phyloP scores from a whole-genome alignment of 2,888 invertebrate genomes.

The Phlogophora meticulosa region DNA sequence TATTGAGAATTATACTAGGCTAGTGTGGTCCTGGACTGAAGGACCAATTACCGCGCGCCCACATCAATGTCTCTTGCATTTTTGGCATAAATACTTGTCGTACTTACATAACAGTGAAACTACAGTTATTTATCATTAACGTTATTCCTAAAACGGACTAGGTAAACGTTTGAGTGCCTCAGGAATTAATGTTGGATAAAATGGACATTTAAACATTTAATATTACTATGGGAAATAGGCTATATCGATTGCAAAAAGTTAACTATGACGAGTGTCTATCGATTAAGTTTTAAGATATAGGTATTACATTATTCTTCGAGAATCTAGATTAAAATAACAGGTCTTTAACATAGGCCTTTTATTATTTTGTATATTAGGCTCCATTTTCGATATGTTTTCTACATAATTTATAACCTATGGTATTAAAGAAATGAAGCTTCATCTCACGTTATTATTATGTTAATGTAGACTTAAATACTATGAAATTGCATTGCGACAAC shows the following conservation, averaged over 20 bases:
- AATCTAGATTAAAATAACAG: not conserved
- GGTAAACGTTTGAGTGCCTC: conserved; percentile 66
- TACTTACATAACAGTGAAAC: conserved; percentile 70
- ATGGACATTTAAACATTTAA: conserved; percentile 51
- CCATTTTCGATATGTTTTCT: conserved; percentile 26
- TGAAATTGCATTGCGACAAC: conserved; percentile 11
- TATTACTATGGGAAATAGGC: conserved; percentile 20
- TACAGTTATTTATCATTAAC: conserved; percentile 68
- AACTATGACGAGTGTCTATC: conserved; percentile 31
- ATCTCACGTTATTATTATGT: conserved; percentile 13
- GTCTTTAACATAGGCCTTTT: conserved; percentile 31
- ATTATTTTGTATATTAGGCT: conserved; percentile 23
- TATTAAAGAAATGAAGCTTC: conserved; percentile 3
- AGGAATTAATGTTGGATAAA: conserved; percentile 60
- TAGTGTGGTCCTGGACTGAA: not conserved
- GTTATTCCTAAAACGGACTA: conserved; percentile 74
- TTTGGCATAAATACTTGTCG: conserved; percentile 68
- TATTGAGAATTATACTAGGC: not conserved
- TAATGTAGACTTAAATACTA: conserved; percentile 37
- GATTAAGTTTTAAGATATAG: conserved; percentile 19
- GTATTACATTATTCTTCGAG: conserved; percentile 1
- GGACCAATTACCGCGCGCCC: conserved; percentile 21
- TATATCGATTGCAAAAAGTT: conserved; percentile 34
- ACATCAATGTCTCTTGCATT: conserved; percentile 70
- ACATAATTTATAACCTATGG: conserved; percentile 10